Evolutionary conservation across 2,797 vertebrate species (phyloP).

Genomic region (Carduelis carduelis): DNA sequence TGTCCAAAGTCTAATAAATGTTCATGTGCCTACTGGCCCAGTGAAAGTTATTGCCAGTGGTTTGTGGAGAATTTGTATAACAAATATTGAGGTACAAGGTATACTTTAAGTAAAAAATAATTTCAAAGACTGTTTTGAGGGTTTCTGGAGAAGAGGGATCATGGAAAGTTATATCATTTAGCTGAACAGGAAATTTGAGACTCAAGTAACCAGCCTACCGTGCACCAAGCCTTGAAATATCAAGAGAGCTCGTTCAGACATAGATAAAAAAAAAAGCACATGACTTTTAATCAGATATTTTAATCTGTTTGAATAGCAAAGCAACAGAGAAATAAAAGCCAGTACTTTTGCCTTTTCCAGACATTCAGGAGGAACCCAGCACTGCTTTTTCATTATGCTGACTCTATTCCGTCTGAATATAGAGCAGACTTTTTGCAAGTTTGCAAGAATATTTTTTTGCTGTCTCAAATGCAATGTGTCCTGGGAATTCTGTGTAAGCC

Average conservation of each 20-base stretch:
- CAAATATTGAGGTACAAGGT: neutral
- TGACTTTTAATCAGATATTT: neutral
- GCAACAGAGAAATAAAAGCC: neutral
- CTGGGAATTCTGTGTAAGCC: neutral
- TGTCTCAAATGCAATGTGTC: neutral
- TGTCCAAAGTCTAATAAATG: neutral
- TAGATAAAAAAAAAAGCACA: neutral
- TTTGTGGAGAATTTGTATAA: neutral
- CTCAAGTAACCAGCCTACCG: neutral
- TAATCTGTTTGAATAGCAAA: neutral
- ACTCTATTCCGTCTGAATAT: neutral
- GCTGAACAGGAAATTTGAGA: neutral
- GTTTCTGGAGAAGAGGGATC: neutral
- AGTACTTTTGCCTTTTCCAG: neutral
- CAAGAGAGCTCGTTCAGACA: neutral
- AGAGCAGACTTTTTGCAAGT: neutral
- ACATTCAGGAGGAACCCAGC: neutral
- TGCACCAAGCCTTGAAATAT: neutral
- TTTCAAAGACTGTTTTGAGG: neutral
- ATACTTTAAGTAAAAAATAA: neutral
- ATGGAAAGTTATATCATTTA: neutral
- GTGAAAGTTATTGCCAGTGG: neutral
- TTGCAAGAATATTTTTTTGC: neutral
- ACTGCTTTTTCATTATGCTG: neutral
- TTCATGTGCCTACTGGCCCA: neutral